phyloP scores from a whole-genome alignment of 2,113 vertebrate genomes.

The Lutjanus erythropterus region DNA sequence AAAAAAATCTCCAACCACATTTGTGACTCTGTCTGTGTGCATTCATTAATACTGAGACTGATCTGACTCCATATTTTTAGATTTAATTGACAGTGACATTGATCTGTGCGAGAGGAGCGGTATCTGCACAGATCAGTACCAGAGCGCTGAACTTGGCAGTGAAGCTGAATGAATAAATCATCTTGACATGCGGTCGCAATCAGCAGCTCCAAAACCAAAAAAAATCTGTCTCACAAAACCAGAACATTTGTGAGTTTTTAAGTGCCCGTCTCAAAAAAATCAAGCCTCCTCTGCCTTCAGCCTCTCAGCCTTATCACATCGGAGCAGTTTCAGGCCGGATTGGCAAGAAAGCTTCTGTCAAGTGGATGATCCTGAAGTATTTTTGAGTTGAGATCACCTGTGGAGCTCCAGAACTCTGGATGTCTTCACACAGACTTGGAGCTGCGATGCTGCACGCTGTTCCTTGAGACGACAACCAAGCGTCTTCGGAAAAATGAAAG shows the following conservation, averaged over 20 bases:
- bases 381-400: slow-evolving; percentile 12
- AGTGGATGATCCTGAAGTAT: not conserved
- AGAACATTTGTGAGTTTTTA: slow-evolving; percentile 21
- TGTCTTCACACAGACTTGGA: slow-evolving; percentile 2
- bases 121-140: slow-evolving; percentile 7
- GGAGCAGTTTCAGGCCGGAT: slow-evolving; percentile 21
- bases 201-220: slow-evolving; percentile 34
- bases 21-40: no score
- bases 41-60: no score
- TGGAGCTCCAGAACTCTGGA: not conserved
- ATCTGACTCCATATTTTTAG: no score
- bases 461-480: slow-evolving; percentile 1
- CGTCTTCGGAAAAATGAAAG: slow-evolving; percentile 7
- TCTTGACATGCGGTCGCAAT: slow-evolving; percentile 20
- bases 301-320: not conserved
- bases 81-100: not conserved
- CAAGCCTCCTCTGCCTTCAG: not conserved
- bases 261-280: slow-evolving; percentile 19
- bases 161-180: slow-evolving; percentile 16
- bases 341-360: not conserved
- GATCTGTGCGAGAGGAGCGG: not conserved
- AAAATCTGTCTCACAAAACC: not conserved
- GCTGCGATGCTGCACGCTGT: slow-evolving; percentile 2
- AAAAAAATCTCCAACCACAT: no score
- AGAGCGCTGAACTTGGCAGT: slow-evolving; percentile 2